Conservation (phyloP, 1,140 invertebrate species). For the Drosophila lowei region DNA sequence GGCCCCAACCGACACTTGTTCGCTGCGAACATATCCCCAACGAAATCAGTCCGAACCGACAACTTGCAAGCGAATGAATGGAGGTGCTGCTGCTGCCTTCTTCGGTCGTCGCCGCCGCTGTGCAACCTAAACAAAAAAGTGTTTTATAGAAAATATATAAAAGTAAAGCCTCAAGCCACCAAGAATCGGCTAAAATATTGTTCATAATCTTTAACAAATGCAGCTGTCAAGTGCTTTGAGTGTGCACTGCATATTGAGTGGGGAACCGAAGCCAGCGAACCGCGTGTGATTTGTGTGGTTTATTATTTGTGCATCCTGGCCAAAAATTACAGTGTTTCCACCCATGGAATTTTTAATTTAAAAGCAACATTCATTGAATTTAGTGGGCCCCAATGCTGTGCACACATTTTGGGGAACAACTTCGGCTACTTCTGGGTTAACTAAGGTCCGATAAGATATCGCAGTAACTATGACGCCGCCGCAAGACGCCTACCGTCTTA, state of each 20-base stretch:
- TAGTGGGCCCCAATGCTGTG: slow-evolving; percentile 43
- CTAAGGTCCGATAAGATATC: slow-evolving; percentile 71
- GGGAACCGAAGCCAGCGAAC: not conserved
- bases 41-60: slow-evolving; percentile 69
- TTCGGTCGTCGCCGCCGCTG: slow-evolving; percentile 59
- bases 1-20: slow-evolving; percentile 72
- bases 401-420: slow-evolving; percentile 14
- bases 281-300: slow-evolving; percentile 28
- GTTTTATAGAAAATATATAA: slow-evolving; percentile 67
- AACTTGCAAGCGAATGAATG: slow-evolving; percentile 76
- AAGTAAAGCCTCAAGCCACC: not conserved
- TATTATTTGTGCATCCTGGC: slow-evolving; percentile 59
- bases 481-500: slow-evolving; percentile 38
- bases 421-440: slow-evolving; percentile 47
- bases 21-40: slow-evolving; percentile 62
- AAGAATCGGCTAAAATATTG: slow-evolving; percentile 45
- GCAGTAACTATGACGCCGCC: slow-evolving; percentile 32
- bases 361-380: slow-evolving; percentile 13
- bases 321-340: slow-evolving; percentile 27
- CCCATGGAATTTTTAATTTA: slow-evolving; percentile 39
- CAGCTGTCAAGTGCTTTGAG: slow-evolving; percentile 61
- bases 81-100: slow-evolving; percentile 60
- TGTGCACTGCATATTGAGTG: slow-evolving; percentile 31
- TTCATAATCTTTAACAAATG: slow-evolving; percentile 62
- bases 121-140: slow-evolving; percentile 61